Percentiles rank a stretch among this genome's conserved stretches.
Conservation (phyloP, 2,888 invertebrate species). For the Cosmia trapezina region DNA sequence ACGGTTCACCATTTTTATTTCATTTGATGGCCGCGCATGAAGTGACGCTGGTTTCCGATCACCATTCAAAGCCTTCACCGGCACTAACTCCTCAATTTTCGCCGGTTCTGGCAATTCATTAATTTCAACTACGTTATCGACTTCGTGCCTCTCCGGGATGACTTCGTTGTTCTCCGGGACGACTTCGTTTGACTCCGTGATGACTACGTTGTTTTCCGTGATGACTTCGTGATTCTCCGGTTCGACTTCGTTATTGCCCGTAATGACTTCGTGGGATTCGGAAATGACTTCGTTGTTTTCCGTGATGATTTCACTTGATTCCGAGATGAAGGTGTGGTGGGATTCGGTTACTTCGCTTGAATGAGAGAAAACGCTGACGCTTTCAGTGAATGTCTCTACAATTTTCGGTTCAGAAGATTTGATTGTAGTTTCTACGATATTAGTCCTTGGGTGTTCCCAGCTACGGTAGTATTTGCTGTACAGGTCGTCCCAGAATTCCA, state of each 20-base stretch:
- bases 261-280: slow-evolving; percentile 33
- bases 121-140: slow-evolving; percentile 43
- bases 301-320: slow-evolving; percentile 41
- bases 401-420: slow-evolving; percentile 64
- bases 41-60: slow-evolving; percentile 45
- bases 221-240: slow-evolving; percentile 29
- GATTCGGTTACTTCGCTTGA: slow-evolving; percentile 47
- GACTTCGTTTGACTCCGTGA: slow-evolving; percentile 30
- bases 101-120: slow-evolving; percentile 37
- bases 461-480: slow-evolving; percentile 84
- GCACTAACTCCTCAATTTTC: slow-evolving; percentile 32
- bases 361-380: slow-evolving; percentile 10
- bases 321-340: slow-evolving; percentile 20
- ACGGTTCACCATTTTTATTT: slow-evolving; percentile 84
- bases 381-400: slow-evolving; percentile 54
- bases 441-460: slow-evolving; percentile 79
- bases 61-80: slow-evolving; percentile 33
- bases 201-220: slow-evolving; percentile 31
- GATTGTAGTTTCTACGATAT: slow-evolving; percentile 61
- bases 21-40: slow-evolving; percentile 81
- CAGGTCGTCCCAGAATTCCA: slow-evolving; percentile 85
- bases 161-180: slow-evolving; percentile 24
- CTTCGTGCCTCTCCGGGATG: slow-evolving; percentile 41
- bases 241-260: slow-evolving; percentile 26
- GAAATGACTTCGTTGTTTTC: slow-evolving; percentile 42